These are phyloP conservation scores for Polydrusus cervinus DNA, from an alignment of 2,888 invertebrate species.

Conservation along the genomic window DNA sequence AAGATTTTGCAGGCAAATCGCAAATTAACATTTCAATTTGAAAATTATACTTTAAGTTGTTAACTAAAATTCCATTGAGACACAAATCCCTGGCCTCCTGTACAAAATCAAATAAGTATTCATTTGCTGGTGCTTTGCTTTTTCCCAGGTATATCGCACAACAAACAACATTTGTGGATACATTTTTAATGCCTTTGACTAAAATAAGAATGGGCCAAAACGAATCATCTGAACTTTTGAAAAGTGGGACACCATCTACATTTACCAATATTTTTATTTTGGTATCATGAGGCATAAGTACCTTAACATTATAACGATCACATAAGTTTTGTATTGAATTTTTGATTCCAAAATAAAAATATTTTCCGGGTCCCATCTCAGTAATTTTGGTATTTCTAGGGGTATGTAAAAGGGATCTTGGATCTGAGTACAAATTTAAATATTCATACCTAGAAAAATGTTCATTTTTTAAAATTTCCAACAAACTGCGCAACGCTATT, in stretches of 20 bases:
- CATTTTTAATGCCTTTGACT: constrained; percentile 1
- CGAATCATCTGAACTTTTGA: constrained; percentile 1
- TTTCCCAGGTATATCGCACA: constrained; percentile 6
- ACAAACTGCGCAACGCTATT: background rate
- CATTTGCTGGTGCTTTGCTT: background rate
- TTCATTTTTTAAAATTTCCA: background rate
- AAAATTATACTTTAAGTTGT: background rate
- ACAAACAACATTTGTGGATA: constrained; percentile 2
- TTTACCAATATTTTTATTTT: constrained; percentile 11
- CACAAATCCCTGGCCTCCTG: background rate
- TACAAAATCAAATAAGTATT: background rate
- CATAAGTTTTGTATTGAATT: background rate
- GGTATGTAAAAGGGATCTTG: background rate
- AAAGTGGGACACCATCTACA: constrained; percentile 32
- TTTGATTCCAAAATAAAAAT: background rate
- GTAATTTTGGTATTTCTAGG: background rate
- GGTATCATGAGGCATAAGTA: background rate
- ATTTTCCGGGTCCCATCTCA: background rate
- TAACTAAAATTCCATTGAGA: constrained; percentile 10
- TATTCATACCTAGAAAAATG: background rate
- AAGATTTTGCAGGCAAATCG: constrained; percentile 49
- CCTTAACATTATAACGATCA: background rate
- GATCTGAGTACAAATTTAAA: background rate
- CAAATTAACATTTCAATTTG: constrained; percentile 29
- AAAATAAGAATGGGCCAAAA: constrained; percentile 31